phyloP scores from a whole-genome alignment of 1,140 invertebrate genomes.

The Cyphomyrmex costatus region DNA sequence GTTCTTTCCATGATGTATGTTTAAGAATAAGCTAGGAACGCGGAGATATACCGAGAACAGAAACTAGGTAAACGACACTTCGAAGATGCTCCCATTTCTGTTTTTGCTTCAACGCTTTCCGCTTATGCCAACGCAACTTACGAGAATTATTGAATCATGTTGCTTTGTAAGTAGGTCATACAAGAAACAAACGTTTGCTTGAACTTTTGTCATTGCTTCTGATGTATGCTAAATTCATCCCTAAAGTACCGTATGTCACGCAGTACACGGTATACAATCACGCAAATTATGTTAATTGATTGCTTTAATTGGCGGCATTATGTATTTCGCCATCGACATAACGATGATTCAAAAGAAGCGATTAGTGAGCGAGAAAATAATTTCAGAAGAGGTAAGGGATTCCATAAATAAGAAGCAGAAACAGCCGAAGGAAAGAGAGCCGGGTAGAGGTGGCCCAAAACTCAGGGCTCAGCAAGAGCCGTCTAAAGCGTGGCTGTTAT shows the following conservation, averaged over 20 bases:
- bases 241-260: not conserved
- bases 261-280: not conserved
- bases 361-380: not conserved
- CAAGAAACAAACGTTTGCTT: slow-evolving; percentile 6
- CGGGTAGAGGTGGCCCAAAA: slow-evolving; percentile 12
- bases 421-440: slow-evolving; percentile 22
- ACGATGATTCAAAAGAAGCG: not conserved
- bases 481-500: slow-evolving; percentile 64
- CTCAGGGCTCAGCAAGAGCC: slow-evolving; percentile 19
- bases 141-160: slow-evolving; percentile 1
- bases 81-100: not conserved
- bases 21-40: not conserved
- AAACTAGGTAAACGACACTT: slow-evolving; percentile 3
- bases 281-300: not conserved
- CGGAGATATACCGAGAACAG: not conserved
- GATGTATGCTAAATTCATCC: not conserved
- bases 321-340: not conserved
- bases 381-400: not conserved
- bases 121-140: not conserved
- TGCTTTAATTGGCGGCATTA: not conserved
- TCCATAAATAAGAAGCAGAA: slow-evolving; percentile 2
- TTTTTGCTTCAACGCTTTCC: not conserved
- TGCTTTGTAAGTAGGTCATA: not conserved
- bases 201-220: not conserved
- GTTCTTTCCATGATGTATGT: not conserved